Base-by-base conservation (phyloP, 2,888 invertebrate genomes). In the Reticulitermes lucifugus region DNA sequence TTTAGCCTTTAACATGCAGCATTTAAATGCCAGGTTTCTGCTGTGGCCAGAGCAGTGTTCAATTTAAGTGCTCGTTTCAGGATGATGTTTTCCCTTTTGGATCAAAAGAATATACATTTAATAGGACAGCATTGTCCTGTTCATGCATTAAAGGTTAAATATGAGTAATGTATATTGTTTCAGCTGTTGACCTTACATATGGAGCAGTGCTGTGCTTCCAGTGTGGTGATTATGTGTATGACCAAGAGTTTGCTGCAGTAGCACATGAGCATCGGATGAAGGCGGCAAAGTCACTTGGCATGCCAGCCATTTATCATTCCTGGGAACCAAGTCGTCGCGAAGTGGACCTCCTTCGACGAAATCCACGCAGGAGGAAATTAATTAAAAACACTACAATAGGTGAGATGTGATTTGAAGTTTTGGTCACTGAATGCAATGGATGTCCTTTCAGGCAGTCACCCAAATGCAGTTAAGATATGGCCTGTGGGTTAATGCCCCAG, bases 201-300 rank as follows among this genome's bases (percentile, higher is more conserved):
- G 98, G 98, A 77, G 96, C 97, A 90, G 93, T 99, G 18, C 96
- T 95, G 91, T 99, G 99, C 91, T 95, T 95, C 89, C 94, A 95
- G 89, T 99, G 99, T 90, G 94, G 95, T 87, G 98, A 99, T 91
- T 99, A 98, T 90, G 95, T 98, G 82, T 98, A 98, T 91, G 97
- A 98, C 90, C 91, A 93, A 86, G 96, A 97, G 88, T 90, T 93
- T 83, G 90, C 92, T 85, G 89, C 89, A 43, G 90, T 93, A 84
- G 91, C 92, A 60, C 89, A 91, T 83, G 89, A 88, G 75, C 88
- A 88, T 79, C 88, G 98, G 70, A 41, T 55, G 12, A 85, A 86
- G 46, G 75, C 77, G 46, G 71, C 79, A 71, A 86, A 80, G 71
- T 60, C 41, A 84, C 55, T 84, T 41, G 84, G 84, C n/a, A 29